These are phyloP conservation scores for Eupleurogrammus muticus DNA, from an alignment of 2,797 vertebrate species.

Conservation along the genomic window DNA sequence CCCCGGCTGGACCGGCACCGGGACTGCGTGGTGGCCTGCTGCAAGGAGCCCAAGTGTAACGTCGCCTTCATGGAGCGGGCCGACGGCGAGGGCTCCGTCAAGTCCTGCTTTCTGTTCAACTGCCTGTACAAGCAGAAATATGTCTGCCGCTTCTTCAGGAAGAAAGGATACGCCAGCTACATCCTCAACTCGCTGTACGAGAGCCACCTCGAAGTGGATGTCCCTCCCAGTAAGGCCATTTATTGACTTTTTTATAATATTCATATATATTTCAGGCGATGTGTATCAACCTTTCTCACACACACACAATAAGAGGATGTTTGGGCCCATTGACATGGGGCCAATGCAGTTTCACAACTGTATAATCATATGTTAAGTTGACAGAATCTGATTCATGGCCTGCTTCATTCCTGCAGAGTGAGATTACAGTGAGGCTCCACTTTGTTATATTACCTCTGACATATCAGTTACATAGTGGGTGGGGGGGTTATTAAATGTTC, in stretches of 20 bases:
- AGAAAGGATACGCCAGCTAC: conserved; percentile 88
- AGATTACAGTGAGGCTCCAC: too few relatives aligned
- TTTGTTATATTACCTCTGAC: too few relatives aligned
- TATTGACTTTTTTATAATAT: neutral
- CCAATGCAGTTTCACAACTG: neutral
- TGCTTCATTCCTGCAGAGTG: too few relatives aligned
- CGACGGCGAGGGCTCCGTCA: conserved; percentile 57
- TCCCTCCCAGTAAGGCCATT: conserved; percentile 60
- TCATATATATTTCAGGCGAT: neutral
- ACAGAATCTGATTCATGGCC: too few relatives aligned
- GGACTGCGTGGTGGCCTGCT: conserved; percentile 91
- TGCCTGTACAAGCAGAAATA: conserved; percentile 92
- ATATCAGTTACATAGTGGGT: too few relatives aligned
- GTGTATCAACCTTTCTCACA: too few relatives aligned
- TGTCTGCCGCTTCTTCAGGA: conserved; percentile 89
- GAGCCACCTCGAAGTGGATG: conserved; percentile 64
- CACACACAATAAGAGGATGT: too few relatives aligned
- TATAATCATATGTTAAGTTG: too few relatives aligned
- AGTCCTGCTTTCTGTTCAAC: conserved; percentile 90
- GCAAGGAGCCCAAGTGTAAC: conserved; percentile 86
- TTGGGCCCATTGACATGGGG: neutral
- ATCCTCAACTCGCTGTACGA: conserved; percentile 83
- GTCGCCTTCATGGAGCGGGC: conserved; percentile 89
- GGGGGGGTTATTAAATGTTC: too few relatives aligned
- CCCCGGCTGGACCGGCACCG: conserved; percentile 68